phyloP scores from a whole-genome alignment of 2,888 invertebrate genomes.

The Dioctria rufipes region DNA sequence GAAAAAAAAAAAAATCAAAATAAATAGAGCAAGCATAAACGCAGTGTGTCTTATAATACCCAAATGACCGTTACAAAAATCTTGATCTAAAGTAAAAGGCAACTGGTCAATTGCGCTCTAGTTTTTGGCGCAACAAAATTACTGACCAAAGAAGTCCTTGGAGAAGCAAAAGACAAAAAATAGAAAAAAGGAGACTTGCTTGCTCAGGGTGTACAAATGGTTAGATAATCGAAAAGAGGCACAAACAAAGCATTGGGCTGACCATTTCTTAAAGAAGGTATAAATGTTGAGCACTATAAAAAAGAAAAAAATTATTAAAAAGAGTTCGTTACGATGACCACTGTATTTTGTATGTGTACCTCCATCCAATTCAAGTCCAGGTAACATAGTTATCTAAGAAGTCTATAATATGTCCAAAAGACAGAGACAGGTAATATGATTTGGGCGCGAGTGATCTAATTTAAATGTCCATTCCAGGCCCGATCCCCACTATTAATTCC shows the following conservation, averaged over 20 bases:
- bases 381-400: background rate
- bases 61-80: slow-evolving; percentile 35
- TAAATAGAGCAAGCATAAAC: slow-evolving; percentile 23
- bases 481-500: background rate
- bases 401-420: background rate
- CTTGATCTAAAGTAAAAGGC: background rate
- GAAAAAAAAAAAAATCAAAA: background rate
- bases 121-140: slow-evolving; percentile 43
- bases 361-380: background rate
- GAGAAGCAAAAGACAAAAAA: background rate
- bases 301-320: slow-evolving; percentile 36
- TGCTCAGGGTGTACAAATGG: slow-evolving; percentile 40
- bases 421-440: slow-evolving; percentile 13
- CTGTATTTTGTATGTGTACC: background rate
- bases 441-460: slow-evolving; percentile 19
- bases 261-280: slow-evolving; percentile 33
- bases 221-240: slow-evolving; percentile 27
- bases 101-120: slow-evolving; percentile 46
- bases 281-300: background rate
- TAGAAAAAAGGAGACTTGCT: slow-evolving; percentile 5
- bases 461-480: slow-evolving; percentile 22
- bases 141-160: slow-evolving; percentile 8
- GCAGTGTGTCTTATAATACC: background rate
- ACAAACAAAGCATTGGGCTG: slow-evolving; percentile 38
- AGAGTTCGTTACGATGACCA: slow-evolving; percentile 48